phyloP scores from a whole-genome alignment of 2,888 invertebrate species.

The Eupsilia transversa region DNA sequence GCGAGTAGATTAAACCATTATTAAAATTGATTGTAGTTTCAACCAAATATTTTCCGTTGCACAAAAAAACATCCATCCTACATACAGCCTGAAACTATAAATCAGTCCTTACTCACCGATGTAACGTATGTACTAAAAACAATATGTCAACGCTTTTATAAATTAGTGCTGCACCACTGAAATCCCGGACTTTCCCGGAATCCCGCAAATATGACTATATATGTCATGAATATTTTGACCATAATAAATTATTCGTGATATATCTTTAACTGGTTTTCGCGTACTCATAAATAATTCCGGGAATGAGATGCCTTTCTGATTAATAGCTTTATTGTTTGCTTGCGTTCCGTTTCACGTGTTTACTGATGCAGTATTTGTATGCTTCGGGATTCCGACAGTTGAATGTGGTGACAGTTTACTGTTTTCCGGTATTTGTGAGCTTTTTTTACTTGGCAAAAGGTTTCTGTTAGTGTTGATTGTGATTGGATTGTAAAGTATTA shows the following conservation, averaged over 20 bases:
- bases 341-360: slow-evolving; percentile 32
- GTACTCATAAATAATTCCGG: slow-evolving; percentile 58
- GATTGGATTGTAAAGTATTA: background rate
- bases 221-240: slow-evolving; percentile 42
- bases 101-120: slow-evolving; percentile 44
- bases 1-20: slow-evolving; percentile 36
- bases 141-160: slow-evolving; percentile 63
- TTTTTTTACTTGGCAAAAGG: background rate
- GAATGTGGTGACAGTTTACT: background rate
- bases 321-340: slow-evolving; percentile 61
- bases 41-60: slow-evolving; percentile 30
- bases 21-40: slow-evolving; percentile 45
- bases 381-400: background rate
- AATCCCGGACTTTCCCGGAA: slow-evolving; percentile 37
- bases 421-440: background rate
- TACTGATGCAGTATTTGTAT: slow-evolving; percentile 36
- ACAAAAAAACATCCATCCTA: slow-evolving; percentile 30
- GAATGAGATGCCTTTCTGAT: slow-evolving; percentile 20
- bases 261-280: slow-evolving; percentile 52
- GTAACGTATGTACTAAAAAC: slow-evolving; percentile 46
- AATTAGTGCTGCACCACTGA: slow-evolving; percentile 47
- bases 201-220: slow-evolving; percentile 35
- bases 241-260: slow-evolving; percentile 60
- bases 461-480: background rate
- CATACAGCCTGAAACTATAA: slow-evolving; percentile 48